Base-by-base conservation (phyloP, 2,888 invertebrate genomes). In the Smittia sp. region DNA sequence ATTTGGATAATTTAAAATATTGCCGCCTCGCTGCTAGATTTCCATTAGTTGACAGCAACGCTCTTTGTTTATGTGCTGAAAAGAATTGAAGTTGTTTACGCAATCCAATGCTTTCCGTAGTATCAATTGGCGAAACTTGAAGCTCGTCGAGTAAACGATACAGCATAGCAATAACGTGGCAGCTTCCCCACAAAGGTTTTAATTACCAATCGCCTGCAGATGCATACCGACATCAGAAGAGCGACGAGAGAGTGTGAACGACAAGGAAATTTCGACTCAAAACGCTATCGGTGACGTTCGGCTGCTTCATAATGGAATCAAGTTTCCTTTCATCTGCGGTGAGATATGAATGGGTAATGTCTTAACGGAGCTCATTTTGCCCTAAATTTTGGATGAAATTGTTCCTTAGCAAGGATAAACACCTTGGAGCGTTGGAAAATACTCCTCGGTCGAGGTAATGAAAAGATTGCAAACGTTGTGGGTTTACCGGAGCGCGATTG, bases 1-100 rank as follows among this genome's bases (percentile, higher is more conserved):
- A 69, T 69, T 72, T 39, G 22, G 62, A 72, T 72, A 62, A 72
- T 62, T 72, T 72, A 25, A 72, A 39, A 39, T 39, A 72, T 72
- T 72, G 72, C 58, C 24, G 39, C 22, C 22, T 39, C 72, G 72
- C 58, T 25, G 39, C 62, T 24, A 38, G 72, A 38, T 72, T 62
- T 24, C 70, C 70, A 70, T 38, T 54, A 27, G 62, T 27, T 24
- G 70, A 58, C 38, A 20, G n/a, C 20, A 58, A 72, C 22, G 72
- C 3, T 58, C 38, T 7, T 9, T 62, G 62, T 72, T 11, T 72
- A 72, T 18, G 72, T 46, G 32, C 24, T 22, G 72, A 72, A 13
- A n/a, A 18, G 15, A 62, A n/a, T 22, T 38, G 7, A 41, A 72
- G 27, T 62, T 41, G 15, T 9, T 72, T 15, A 72, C 46, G 20